These are phyloP conservation scores for Microplitis deprimator DNA, from an alignment of 2,888 invertebrate species.

Conservation along the genomic window DNA sequence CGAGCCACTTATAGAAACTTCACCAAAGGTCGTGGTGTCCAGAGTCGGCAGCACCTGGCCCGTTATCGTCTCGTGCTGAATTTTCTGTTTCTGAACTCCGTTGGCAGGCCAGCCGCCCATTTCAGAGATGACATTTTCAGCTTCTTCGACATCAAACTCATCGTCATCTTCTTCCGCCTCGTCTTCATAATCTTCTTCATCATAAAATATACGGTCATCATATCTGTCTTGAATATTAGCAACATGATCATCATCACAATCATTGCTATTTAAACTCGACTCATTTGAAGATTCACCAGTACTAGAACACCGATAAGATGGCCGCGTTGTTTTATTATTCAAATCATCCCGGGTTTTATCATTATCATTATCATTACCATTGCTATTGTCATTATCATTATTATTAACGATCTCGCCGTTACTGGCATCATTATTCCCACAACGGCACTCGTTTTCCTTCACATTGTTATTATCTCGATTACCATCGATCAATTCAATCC, in stretches of 20 bases:
- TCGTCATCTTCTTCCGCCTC: conserved; percentile 40
- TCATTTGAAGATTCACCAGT: not conserved
- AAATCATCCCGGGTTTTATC: not conserved
- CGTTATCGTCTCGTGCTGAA: conserved; percentile 46
- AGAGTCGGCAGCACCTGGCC: conserved; percentile 55
- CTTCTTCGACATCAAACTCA: conserved; percentile 17
- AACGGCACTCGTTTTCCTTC: not conserved
- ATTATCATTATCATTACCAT: not conserved
- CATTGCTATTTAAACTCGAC: conserved; percentile 55
- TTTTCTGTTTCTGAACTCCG: conserved; percentile 29
- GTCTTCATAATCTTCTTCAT: conserved; percentile 29
- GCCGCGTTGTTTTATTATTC: conserved; percentile 5
- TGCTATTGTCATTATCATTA: not conserved
- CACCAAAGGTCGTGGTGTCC: conserved; percentile 73
- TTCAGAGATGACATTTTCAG: conserved; percentile 33
- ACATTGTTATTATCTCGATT: not conserved
- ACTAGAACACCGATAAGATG: not conserved
- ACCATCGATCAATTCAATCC: conserved; percentile 26
- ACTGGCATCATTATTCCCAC: not conserved
- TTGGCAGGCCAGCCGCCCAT: conserved; percentile 31
- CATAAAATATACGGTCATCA: conserved; percentile 29
- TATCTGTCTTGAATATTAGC: conserved; percentile 38
- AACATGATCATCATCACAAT: conserved; percentile 50
- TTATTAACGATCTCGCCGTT: not conserved
- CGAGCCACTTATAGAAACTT: conserved; percentile 79